Base-by-base conservation (phyloP, 2,113 vertebrate species). In the Bothrops jararaca region DNA sequence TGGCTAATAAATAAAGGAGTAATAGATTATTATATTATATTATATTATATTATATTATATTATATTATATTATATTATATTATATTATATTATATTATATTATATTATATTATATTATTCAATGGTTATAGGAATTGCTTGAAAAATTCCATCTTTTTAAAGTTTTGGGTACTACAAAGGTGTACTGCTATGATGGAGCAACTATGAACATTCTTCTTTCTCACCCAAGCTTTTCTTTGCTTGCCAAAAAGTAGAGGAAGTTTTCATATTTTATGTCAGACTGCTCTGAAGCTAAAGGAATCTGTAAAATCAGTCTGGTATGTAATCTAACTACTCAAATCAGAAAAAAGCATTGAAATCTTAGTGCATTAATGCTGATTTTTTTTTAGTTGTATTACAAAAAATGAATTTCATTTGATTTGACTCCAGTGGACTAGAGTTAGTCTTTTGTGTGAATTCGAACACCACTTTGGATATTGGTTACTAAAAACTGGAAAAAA, bases 401-500 rank as follows among this genome's bases (percentile, higher is more conserved):
- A 39, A 80, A 39, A 22, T 8, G n/a, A 39, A 80, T 80, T 80
- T 80, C 34, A 80, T 80, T 80, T 80, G n/a, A 74, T 20, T 39
- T 80, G 69, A 80, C 6, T 20, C 34, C 34, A 39, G 34, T 22
- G 34, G 34, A 39, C 34, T 80, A 39, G 69, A 39, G 69, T 18
- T 34, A n/a, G 69, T 39, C 26, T 60, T 57, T 90, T 64, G 42
- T n/a, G 45, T 50, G 57, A 50, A 60, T 3, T 42, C 6, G 34
- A 90, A 20, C 13, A 53, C 1, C 48, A 15, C 69, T 80, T 56
- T 39, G 52, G 50, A 91, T 54, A 4, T 52, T 24, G 8, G 29
- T 10, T 69, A 39, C 4, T 39, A 91, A 18, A 3, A 85, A 2
- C 0, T 34, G 58, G 42, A 18, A 3, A 10, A 3, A 0, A 34